Conservation (phyloP, 2,888 invertebrate genomes). For the Slavum lentiscoides region DNA sequence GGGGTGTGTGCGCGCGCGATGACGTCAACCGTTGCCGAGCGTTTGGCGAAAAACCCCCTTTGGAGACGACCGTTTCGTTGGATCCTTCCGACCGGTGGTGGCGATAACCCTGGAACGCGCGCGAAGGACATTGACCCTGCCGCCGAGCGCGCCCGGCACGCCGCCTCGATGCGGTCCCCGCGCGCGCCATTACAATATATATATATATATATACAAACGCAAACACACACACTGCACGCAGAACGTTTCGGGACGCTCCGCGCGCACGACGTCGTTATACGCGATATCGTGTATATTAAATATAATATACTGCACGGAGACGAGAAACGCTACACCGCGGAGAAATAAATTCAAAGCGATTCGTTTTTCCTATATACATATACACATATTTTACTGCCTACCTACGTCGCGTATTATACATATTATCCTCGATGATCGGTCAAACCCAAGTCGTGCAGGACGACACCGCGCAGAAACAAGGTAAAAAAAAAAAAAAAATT, state of each 20-base stretch:
- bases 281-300: no score
- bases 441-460: neutral
- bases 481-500: constrained; percentile 8
- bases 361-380: no score
- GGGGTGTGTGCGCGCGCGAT: neutral
- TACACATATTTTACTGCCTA: no score
- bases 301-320: no score
- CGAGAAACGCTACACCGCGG: no score
- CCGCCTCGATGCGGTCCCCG: constrained; percentile 20
- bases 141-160: constrained; percentile 38
- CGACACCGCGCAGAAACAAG: constrained; percentile 9
- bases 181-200: constrained; percentile 1
- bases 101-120: constrained; percentile 46
- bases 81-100: constrained; percentile 18
- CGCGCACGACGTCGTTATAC: no score
- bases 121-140: constrained; percentile 52
- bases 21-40: constrained; percentile 39
- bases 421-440: constrained; percentile 18
- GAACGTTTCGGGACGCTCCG: neutral
- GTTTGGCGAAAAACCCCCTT: constrained; percentile 9
- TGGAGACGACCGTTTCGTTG: constrained; percentile 20
- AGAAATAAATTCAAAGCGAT: no score
- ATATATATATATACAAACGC: neutral
- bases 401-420: no score
- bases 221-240: neutral